Conservation (phyloP, 2,113 vertebrate species). For the Melospiza georgiana region DNA sequence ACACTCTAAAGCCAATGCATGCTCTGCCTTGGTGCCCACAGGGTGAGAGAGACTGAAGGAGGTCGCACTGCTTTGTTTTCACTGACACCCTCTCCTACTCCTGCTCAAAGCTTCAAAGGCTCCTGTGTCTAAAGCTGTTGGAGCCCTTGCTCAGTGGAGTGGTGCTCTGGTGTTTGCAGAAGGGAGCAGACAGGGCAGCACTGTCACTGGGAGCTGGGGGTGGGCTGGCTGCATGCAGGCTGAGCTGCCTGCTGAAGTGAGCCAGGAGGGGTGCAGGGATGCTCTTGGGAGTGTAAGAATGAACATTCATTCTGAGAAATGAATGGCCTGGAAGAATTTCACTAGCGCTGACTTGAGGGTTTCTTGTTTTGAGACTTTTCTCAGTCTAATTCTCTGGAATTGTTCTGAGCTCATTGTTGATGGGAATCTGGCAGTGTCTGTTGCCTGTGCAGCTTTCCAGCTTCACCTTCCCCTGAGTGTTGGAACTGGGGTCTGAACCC, state of each 20-base stretch:
- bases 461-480: neutral
- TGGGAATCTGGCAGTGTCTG: neutral
- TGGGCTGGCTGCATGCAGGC: neutral
- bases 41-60: neutral
- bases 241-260: neutral
- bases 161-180: neutral
- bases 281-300: neutral
- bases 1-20: neutral
- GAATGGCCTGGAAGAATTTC: neutral
- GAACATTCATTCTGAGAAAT: neutral
- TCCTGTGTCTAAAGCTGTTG: neutral
- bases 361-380: neutral
- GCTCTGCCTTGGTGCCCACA: neutral
- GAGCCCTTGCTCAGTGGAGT: neutral
- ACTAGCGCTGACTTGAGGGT: neutral
- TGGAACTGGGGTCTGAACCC: neutral
- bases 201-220: neutral
- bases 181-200: neutral
- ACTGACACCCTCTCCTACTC: neutral
- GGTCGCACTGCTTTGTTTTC: neutral
- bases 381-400: neutral
- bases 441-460: neutral
- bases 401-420: neutral
- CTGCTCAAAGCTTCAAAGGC: neutral
- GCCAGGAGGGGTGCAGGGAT: neutral